Evolutionary conservation across 2,113 vertebrate species (phyloP).

Genomic region (Ascaphus truei): DNA sequence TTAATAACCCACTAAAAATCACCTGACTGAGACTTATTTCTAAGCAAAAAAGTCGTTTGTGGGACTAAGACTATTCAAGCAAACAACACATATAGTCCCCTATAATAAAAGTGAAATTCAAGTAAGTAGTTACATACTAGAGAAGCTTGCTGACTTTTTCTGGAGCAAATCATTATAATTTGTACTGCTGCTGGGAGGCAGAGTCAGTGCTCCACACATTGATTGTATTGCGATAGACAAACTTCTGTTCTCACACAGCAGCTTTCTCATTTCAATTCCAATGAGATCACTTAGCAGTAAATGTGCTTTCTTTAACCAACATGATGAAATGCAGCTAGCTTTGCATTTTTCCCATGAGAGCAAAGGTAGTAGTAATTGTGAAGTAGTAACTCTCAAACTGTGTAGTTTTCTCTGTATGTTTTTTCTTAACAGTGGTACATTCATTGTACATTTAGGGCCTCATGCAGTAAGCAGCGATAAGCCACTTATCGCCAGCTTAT

Average conservation of each 20-base stretch:
- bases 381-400: background rate
- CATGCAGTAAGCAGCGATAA: too few species aligned
- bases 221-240: background rate
- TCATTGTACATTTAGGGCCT: background rate
- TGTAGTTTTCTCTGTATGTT: background rate
- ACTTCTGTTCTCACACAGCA: background rate
- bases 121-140: too few species aligned
- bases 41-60: too few species aligned
- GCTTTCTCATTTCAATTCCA: slow-evolving; percentile 8
- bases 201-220: too few species aligned
- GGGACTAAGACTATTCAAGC: too few species aligned
- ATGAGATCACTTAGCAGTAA: slow-evolving; percentile 10
- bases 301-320: slow-evolving; percentile 10
- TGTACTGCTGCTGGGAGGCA: background rate
- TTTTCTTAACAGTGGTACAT: background rate
- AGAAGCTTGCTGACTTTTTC: too few species aligned
- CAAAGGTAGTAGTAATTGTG: background rate
- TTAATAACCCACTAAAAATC: too few species aligned
- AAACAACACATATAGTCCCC: too few species aligned
- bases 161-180: background rate
- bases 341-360: slow-evolving; percentile 4
- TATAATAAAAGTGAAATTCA: too few species aligned
- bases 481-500: too few species aligned
- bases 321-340: slow-evolving; percentile 12
- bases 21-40: too few species aligned